Evolutionary conservation across 2,888 invertebrate genomes (phyloP).

Genomic region (Orthosia cruda): DNA sequence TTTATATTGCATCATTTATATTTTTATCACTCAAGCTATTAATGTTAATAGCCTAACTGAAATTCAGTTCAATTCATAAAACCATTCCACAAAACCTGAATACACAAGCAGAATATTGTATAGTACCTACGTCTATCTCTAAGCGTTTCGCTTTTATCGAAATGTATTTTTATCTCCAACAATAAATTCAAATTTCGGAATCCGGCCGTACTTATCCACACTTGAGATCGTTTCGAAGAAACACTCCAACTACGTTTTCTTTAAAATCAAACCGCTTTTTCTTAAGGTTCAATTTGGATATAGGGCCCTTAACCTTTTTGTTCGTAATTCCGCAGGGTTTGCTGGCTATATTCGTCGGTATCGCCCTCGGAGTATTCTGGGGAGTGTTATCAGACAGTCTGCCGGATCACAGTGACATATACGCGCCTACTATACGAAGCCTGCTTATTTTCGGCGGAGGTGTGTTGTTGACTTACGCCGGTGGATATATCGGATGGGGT

Average conservation of each 20-base stretch:
- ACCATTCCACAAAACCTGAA: slow-evolving; percentile 37
- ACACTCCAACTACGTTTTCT: slow-evolving; percentile 58
- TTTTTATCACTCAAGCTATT: slow-evolving; percentile 32
- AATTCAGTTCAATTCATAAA: slow-evolving; percentile 42
- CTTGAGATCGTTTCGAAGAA: slow-evolving; percentile 55
- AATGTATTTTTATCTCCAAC: slow-evolving; percentile 53
- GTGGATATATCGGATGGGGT: slow-evolving; percentile 86
- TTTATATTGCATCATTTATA: slow-evolving; percentile 33
- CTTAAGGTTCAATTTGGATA: slow-evolving; percentile 61
- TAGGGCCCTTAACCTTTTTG: slow-evolving; percentile 57
- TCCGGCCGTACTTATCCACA: slow-evolving; percentile 57
- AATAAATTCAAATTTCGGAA: slow-evolving; percentile 61
- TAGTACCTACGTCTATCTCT: slow-evolving; percentile 33
- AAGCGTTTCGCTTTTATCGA: slow-evolving; percentile 49
- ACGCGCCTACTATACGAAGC: slow-evolving; percentile 86
- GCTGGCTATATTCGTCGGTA: slow-evolving; percentile 85
- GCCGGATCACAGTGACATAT: slow-evolving; percentile 85
- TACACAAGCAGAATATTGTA: slow-evolving; percentile 31
- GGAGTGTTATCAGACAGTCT: slow-evolving; percentile 84
- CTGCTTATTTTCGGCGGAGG: slow-evolving; percentile 85
- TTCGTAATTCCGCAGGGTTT: slow-evolving; percentile 79
- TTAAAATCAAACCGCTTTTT: slow-evolving; percentile 62
- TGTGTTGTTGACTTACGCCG: slow-evolving; percentile 81
- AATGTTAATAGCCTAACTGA: slow-evolving; percentile 38
- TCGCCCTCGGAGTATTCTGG: slow-evolving; percentile 85